A percentile compares a stretch with the other conserved stretches of the same genome.
Evolutionary conservation across 2,797 vertebrate genomes (phyloP).

Genomic region (Danio choprae): DNA sequence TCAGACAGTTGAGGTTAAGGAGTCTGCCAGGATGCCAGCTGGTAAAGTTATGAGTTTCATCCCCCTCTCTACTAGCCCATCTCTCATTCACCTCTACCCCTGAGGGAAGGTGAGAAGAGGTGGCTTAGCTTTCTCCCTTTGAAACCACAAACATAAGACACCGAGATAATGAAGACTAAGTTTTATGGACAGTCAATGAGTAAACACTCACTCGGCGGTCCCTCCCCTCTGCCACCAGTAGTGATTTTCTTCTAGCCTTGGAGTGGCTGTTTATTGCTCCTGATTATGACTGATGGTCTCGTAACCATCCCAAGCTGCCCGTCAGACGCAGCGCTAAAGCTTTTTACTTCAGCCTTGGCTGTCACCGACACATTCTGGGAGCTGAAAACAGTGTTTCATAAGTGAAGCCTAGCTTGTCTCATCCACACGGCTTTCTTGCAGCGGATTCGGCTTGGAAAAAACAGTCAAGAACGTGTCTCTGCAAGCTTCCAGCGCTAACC

Average conservation of each 20-base stretch:
- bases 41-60: background rate
- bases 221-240: slow-evolving; percentile 43
- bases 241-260: slow-evolving; percentile 46
- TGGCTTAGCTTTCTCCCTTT: slow-evolving; percentile 10
- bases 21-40: slow-evolving; percentile 7
- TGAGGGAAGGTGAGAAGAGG: slow-evolving; percentile 49
- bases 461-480: background rate
- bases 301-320: slow-evolving; percentile 51
- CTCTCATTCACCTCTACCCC: slow-evolving; percentile 9
- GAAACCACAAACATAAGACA: slow-evolving; percentile 52
- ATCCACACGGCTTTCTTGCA: background rate
- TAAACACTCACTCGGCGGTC: slow-evolving; percentile 61
- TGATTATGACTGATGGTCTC: slow-evolving; percentile 70
- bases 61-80: background rate
- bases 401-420: background rate
- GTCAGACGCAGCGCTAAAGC: background rate
- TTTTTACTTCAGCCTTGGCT: background rate
- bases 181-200: slow-evolving; percentile 66
- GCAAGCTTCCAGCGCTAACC: background rate
- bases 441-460: slow-evolving; percentile 13
- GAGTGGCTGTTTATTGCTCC: slow-evolving; percentile 59
- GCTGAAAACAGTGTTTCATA: slow-evolving; percentile 5
- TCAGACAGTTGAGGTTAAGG: background rate
- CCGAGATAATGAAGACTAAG: slow-evolving; percentile 58
- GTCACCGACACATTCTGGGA: slow-evolving; percentile 6